Evolutionary conservation across 2,888 invertebrate species (phyloP).

Genomic region (Philopedon plagiatum): DNA sequence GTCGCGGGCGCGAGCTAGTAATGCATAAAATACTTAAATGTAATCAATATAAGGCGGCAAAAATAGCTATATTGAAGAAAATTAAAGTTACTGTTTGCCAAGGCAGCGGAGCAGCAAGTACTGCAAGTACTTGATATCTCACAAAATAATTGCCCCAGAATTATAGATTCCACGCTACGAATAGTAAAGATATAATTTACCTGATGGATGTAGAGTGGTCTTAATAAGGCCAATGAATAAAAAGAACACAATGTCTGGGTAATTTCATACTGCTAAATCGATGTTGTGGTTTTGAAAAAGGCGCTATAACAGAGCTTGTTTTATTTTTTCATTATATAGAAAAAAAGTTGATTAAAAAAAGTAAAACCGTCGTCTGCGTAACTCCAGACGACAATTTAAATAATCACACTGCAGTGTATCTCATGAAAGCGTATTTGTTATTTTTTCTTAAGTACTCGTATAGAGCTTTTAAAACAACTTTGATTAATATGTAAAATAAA

Average conservation of each 20-base stretch:
- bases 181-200: slow-evolving; percentile 32
- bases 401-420: too few relatives aligned
- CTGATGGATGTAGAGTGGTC: slow-evolving; percentile 27
- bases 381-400: too few relatives aligned
- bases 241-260: slow-evolving; percentile 13
- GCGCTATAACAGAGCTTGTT: slow-evolving; percentile 13
- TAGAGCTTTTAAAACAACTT: too few relatives aligned
- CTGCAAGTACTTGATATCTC: slow-evolving; percentile 14
- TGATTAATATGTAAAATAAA: too few relatives aligned
- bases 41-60: background rate
- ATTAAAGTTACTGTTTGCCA: slow-evolving; percentile 25
- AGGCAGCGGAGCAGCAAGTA: slow-evolving; percentile 35
- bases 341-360: background rate
- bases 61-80: background rate
- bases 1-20: too few relatives aligned
- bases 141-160: slow-evolving; percentile 30
- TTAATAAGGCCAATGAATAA: slow-evolving; percentile 32
- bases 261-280: slow-evolving; percentile 30
- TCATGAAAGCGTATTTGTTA: too few relatives aligned
- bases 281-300: slow-evolving; percentile 13
- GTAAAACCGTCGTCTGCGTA: too few relatives aligned
- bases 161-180: slow-evolving; percentile 39
- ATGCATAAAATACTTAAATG: background rate
- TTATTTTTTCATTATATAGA: background rate
- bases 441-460: too few relatives aligned